Evolutionary conservation across 2,888 invertebrate species (phyloP).

Genomic region (Rutpela maculata): DNA sequence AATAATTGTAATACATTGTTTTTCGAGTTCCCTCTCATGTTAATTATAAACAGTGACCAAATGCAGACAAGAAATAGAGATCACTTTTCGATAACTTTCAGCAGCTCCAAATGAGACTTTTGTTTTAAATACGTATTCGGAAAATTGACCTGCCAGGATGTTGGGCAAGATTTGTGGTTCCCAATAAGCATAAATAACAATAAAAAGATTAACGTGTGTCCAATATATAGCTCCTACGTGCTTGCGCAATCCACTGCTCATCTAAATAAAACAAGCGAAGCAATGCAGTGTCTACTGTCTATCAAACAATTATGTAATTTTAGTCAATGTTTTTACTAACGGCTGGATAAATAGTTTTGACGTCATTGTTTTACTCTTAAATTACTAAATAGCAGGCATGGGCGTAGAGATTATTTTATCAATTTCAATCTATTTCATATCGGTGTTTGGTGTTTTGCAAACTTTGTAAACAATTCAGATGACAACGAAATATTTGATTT

Average conservation of each 20-base stretch:
- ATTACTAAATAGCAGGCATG: neutral
- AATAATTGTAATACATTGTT: too few species aligned
- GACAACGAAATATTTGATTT: too few species aligned
- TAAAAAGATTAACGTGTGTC: neutral
- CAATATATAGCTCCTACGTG: neutral
- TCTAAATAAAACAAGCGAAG: neutral
- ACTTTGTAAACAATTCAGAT: too few species aligned
- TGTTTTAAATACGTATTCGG: neutral
- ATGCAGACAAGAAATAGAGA: neutral
- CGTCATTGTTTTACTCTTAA: constrained; percentile 2
- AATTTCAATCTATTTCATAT: neutral
- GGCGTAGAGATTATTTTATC: neutral
- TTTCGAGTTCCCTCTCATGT: too few species aligned
- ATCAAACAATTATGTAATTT: constrained; percentile 1
- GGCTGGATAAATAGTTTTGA: constrained; percentile 1
- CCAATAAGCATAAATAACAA: constrained; percentile 1
- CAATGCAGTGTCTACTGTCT: neutral
- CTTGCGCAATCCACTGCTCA: neutral
- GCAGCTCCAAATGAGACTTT: neutral
- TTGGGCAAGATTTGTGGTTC: constrained; percentile 3
- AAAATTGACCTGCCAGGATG: neutral
- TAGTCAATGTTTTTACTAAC: neutral
- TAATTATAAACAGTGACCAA: too few species aligned
- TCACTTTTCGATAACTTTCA: too few species aligned
- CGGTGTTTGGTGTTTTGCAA: too few species aligned